Conservation (phyloP, 2,113 vertebrate species). For the Herpailurus yagouaroundi region DNA sequence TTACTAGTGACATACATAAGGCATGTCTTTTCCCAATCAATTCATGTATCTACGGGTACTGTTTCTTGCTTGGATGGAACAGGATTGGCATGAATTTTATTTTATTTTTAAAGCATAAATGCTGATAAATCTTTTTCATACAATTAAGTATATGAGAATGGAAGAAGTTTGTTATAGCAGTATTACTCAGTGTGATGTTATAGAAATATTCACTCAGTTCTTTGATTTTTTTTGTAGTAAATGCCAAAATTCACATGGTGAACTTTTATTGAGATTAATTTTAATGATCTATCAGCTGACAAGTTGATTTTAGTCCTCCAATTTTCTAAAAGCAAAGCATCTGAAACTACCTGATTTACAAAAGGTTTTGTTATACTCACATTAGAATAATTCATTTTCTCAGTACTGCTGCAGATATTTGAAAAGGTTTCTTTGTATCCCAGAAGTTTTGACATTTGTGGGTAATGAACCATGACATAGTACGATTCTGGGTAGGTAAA, state of each 20-base stretch:
- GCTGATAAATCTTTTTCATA: background rate
- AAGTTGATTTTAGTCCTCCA: slow-evolving; percentile 1
- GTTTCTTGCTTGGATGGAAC: background rate
- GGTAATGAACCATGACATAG: background rate
- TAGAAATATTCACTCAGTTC: background rate
- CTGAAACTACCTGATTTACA: background rate
- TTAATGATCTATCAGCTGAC: background rate
- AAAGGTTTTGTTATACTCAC: background rate
- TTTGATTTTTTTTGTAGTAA: background rate
- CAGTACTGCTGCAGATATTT: background rate
- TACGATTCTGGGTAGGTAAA: background rate
- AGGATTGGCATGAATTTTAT: background rate
- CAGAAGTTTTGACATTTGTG: background rate
- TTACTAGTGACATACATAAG: background rate
- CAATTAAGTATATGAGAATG: background rate
- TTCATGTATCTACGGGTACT: background rate
- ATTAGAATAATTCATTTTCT: background rate
- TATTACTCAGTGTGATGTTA: background rate
- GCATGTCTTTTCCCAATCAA: background rate
- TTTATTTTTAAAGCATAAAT: slow-evolving; percentile 34
- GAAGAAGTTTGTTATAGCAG: background rate
- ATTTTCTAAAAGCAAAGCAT: background rate
- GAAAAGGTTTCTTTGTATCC: background rate
- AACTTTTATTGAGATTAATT: slow-evolving; percentile 36
- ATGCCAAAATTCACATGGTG: background rate